phyloP scores from a whole-genome alignment of 92 coral and sea anemone species.

The Anthopleura xanthogrammica region DNA sequence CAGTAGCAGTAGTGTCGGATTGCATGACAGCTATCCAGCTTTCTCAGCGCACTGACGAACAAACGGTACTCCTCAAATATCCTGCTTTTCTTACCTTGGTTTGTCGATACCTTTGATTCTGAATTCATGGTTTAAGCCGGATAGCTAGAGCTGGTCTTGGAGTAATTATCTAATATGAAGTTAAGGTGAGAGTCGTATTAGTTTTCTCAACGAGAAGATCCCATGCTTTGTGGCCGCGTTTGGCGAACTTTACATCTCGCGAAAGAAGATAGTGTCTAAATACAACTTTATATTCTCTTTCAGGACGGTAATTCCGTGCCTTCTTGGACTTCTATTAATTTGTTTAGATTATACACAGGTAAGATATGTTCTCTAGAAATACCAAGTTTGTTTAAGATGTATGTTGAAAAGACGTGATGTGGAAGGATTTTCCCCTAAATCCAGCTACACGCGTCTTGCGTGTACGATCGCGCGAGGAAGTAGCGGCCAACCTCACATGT shows the following conservation, averaged over 20 bases:
- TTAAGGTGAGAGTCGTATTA: slow-evolving; percentile 49
- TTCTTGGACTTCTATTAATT: slow-evolving; percentile 57
- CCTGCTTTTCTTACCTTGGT: slow-evolving; percentile 27
- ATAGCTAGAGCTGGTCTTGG: not conserved
- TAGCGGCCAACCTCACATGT: not conserved
- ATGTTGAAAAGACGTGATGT: not conserved
- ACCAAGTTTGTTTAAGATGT: not conserved
- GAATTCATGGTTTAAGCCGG: slow-evolving; percentile 18
- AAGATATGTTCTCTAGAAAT: not conserved
- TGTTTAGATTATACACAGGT: slow-evolving; percentile 63
- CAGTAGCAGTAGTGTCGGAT: slow-evolving; percentile 38
- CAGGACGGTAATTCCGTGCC: slow-evolving; percentile 70
- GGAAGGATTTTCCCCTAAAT: not conserved
- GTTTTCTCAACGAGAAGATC: not conserved
- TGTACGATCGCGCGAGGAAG: not conserved
- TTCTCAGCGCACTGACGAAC: slow-evolving; percentile 19
- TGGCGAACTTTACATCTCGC: slow-evolving; percentile 18
- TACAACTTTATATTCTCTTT: slow-evolving; percentile 14
- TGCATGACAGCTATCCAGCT: slow-evolving; percentile 44
- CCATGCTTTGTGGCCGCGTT: not conserved
- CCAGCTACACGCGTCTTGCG: not conserved
- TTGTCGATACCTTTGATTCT: slow-evolving; percentile 3
- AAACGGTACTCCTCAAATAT: slow-evolving; percentile 40
- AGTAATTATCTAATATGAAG: slow-evolving; percentile 66
- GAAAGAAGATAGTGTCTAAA: not conserved